Evolutionary conservation across 2,888 invertebrate genomes (phyloP).

Genomic region (Ectemnius cavifrons): DNA sequence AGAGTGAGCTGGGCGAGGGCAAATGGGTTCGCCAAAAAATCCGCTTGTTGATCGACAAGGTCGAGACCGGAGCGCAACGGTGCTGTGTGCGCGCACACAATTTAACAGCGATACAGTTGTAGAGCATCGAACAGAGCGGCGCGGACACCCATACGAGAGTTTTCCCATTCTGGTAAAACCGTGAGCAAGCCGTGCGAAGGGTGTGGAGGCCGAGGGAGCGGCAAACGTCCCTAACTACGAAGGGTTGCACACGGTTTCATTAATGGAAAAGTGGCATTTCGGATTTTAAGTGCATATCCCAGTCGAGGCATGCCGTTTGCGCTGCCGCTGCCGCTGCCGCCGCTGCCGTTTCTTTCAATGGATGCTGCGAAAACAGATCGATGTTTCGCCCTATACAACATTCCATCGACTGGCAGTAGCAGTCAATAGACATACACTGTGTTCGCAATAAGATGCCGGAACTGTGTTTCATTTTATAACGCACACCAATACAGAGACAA

Average conservation of each 20-base stretch:
- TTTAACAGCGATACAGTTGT: slow-evolving; percentile 31
- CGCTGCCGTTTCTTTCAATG: slow-evolving; percentile 35
- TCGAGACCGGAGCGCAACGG: not conserved
- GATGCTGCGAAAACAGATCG: slow-evolving; percentile 45
- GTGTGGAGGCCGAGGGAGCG: slow-evolving; percentile 28
- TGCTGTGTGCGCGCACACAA: slow-evolving; percentile 3
- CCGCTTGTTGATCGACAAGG: slow-evolving; percentile 16
- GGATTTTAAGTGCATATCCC: slow-evolving; percentile 74
- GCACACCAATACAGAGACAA: too few species aligned
- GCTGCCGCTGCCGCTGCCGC: not conserved
- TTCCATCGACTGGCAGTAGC: slow-evolving; percentile 10
- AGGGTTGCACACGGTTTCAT: slow-evolving; percentile 70
- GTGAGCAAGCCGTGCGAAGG: slow-evolving; percentile 37
- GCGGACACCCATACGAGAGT: slow-evolving; percentile 15
- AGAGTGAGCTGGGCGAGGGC: not conserved
- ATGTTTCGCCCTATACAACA: slow-evolving; percentile 24
- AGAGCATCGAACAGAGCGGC: not conserved
- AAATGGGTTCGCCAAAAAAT: slow-evolving; percentile 3
- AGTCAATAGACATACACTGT: not conserved
- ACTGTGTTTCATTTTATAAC: not conserved
- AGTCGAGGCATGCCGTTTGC: slow-evolving; percentile 54
- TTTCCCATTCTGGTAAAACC: slow-evolving; percentile 50
- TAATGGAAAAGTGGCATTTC: slow-evolving; percentile 75
- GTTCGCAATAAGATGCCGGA: not conserved
- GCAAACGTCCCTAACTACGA: slow-evolving; percentile 53